These are phyloP conservation scores for Tridacna crocea DNA, from an alignment of 2,888 invertebrate species.

Conservation along the genomic window DNA sequence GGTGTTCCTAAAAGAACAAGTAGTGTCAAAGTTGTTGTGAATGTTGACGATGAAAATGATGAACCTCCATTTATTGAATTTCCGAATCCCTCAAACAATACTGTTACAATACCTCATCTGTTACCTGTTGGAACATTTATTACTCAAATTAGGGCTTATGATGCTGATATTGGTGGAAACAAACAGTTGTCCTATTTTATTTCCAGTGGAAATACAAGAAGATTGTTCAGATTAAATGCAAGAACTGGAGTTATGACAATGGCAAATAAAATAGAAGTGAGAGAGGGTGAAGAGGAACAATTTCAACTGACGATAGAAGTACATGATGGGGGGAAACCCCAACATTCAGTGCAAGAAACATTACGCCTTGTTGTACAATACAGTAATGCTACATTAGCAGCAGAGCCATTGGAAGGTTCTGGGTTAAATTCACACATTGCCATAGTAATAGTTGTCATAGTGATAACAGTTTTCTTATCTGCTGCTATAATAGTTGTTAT, in stretches of 20 bases:
- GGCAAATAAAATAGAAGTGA: slow-evolving; percentile 54
- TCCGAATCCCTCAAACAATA: slow-evolving; percentile 73
- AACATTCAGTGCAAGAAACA: slow-evolving; percentile 48
- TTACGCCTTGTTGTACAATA: slow-evolving; percentile 59
- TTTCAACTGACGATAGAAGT: slow-evolving; percentile 61
- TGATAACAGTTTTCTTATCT: slow-evolving; percentile 64
- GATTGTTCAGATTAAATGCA: slow-evolving; percentile 66
- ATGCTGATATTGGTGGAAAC: slow-evolving; percentile 75
- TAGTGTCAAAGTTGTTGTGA: slow-evolving; percentile 59
- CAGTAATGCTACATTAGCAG: slow-evolving; percentile 57
- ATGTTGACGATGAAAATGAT: slow-evolving; percentile 79
- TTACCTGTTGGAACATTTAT: slow-evolving; percentile 70
- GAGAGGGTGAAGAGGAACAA: slow-evolving; percentile 50
- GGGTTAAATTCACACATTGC: slow-evolving; percentile 62
- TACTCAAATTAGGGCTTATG: slow-evolving; percentile 71
- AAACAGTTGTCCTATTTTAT: slow-evolving; percentile 71
- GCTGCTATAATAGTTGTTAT: slow-evolving; percentile 68
- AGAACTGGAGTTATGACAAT: slow-evolving; percentile 61
- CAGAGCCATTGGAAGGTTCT: slow-evolving; percentile 26
- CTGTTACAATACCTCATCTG: slow-evolving; percentile 68
- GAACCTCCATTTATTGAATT: slow-evolving; percentile 75
- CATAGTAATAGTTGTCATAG: slow-evolving; percentile 64
- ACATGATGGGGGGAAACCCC: slow-evolving; percentile 63
- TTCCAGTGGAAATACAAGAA: slow-evolving; percentile 78
- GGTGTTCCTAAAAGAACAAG: slow-evolving; percentile 61